phyloP scores from a whole-genome alignment of 2,113 vertebrate genomes.

The Cyanoliseus patagonus region DNA sequence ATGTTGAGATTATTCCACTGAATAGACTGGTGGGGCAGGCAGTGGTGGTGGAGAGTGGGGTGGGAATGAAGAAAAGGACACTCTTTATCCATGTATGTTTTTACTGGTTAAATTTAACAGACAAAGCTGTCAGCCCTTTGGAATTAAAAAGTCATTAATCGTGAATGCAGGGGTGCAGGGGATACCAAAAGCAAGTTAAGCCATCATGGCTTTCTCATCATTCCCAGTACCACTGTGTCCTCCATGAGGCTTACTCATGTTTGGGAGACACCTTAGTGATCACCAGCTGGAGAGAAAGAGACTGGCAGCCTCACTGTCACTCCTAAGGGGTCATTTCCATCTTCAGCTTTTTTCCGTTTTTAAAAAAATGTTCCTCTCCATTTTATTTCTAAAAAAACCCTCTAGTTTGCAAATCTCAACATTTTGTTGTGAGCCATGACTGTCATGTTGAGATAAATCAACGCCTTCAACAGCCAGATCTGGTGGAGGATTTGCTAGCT shows the following conservation, averaged over 20 bases:
- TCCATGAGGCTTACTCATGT: neutral
- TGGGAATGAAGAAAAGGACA: neutral
- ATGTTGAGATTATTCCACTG: neutral
- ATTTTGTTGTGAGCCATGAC: neutral
- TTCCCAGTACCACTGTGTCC: neutral
- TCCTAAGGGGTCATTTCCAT: neutral
- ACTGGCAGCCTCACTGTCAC: neutral
- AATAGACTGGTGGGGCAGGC: neutral
- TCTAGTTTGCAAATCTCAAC: neutral
- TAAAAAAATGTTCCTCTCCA: neutral
- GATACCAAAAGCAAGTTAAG: neutral
- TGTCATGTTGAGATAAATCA: neutral
- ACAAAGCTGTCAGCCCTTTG: neutral
- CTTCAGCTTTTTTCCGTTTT: neutral
- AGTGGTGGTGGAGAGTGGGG: neutral
- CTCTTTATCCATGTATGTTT: neutral
- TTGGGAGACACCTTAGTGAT: neutral
- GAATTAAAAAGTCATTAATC: neutral
- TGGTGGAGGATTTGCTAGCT: neutral
- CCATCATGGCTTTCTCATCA: neutral
- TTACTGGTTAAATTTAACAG: neutral
- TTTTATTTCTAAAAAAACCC: neutral
- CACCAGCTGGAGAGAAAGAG: neutral
- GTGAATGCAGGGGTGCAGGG: accelerated
- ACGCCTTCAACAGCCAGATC: neutral